Percentiles rank a stretch among this genome's conserved stretches.
These are phyloP conservation scores for Spondyliosoma cantharus DNA, from an alignment of 2,797 vertebrate species.

Conservation along the genomic window DNA sequence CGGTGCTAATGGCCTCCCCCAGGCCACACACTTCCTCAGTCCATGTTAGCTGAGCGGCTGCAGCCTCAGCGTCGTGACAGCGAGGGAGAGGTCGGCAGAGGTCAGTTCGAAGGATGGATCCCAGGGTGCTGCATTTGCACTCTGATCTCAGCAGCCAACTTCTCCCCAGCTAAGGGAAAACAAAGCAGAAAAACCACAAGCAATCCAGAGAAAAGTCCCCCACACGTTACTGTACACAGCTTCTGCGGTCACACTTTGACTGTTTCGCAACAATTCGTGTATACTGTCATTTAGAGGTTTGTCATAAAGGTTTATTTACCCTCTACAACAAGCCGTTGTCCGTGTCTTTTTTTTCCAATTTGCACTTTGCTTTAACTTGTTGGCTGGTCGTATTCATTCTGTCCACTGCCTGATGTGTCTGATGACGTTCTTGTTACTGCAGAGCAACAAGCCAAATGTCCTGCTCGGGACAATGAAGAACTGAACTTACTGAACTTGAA, in stretches of 20 bases:
- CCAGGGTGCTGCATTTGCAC: slow-evolving; percentile 42
- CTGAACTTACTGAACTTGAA: background rate
- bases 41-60: slow-evolving; percentile 35
- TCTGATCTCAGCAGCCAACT: slow-evolving; percentile 44
- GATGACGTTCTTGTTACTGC: background rate
- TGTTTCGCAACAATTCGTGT: background rate
- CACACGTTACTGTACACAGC: slow-evolving; percentile 13
- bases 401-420: no score
- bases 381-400: background rate
- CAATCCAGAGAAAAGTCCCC: slow-evolving; percentile 12
- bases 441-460: background rate
- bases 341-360: background rate
- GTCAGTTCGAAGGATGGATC: slow-evolving; percentile 55
- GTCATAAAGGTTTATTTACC: background rate
- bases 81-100: slow-evolving; percentile 46
- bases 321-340: background rate
- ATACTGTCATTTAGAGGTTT: background rate
- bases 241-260: background rate
- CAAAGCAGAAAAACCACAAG: slow-evolving; percentile 51
- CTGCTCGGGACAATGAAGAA: background rate
- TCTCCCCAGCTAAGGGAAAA: slow-evolving; percentile 55
- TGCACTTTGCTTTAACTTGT: background rate
- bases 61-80: slow-evolving; percentile 40
- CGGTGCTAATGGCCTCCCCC: slow-evolving; percentile 47
- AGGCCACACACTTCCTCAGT: slow-evolving; percentile 45